Percentiles rank a stretch among this genome's conserved stretches.
phyloP scores from a whole-genome alignment of 2,888 invertebrate species.

The Nipponacmea schrenckii region DNA sequence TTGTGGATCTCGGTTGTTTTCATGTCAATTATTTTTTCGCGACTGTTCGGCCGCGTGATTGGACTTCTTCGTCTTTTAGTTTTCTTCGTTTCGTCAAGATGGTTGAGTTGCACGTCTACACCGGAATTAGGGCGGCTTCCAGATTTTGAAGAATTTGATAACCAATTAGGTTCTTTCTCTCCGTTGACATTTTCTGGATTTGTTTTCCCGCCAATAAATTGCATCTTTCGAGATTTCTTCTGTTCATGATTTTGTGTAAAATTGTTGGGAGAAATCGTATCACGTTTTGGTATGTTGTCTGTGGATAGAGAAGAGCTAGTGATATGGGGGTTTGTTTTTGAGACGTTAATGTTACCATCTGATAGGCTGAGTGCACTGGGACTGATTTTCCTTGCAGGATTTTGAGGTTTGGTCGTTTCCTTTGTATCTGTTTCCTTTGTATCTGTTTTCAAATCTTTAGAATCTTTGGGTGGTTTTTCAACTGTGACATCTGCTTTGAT shows the following conservation, averaged over 20 bases:
- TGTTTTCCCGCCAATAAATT: neutral
- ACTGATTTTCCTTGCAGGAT: neutral
- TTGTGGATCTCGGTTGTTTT: neutral
- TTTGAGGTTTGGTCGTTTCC: neutral
- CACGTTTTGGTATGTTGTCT: neutral
- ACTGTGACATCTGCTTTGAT: neutral
- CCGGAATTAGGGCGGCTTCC: neutral
- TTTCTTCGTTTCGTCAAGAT: neutral
- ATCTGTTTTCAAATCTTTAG: neutral
- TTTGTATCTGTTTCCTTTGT: neutral
- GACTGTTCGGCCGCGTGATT: neutral
- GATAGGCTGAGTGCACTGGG: neutral
- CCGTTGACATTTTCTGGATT: neutral
- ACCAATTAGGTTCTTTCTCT: neutral
- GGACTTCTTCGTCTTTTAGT: neutral
- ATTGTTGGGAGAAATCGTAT: neutral
- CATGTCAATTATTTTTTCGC: neutral
- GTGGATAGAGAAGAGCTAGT: neutral
- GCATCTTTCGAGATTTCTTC: neutral
- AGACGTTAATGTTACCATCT: neutral
- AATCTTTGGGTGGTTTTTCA: neutral
- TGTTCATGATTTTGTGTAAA: neutral
- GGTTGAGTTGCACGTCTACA: neutral
- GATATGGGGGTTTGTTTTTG: neutral
- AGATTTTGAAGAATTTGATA: too few species aligned